These are phyloP conservation scores for Marmota monax DNA, from an alignment of 2,113 vertebrate species.

Conservation along the genomic window DNA sequence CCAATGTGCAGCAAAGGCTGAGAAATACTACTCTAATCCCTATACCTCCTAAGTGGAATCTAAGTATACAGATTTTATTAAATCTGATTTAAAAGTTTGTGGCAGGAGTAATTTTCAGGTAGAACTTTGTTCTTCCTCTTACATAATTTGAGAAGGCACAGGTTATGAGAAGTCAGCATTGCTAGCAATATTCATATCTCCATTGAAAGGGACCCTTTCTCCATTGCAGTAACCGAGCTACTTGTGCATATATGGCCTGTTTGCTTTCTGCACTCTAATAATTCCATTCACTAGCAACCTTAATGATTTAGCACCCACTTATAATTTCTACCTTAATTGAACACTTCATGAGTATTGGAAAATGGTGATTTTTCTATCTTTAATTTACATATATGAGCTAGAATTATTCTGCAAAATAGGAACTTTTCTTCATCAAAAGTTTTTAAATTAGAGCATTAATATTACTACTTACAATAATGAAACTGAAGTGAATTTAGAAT, in stretches of 20 bases:
- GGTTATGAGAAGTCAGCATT: rapidly evolving
- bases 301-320: neutral
- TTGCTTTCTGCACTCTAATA: neutral
- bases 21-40: neutral
- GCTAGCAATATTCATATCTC: neutral
- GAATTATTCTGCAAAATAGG: neutral
- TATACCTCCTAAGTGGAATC: neutral
- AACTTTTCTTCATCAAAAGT: neutral
- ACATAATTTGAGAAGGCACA: neutral
- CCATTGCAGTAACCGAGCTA: neutral
- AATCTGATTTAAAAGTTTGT: neutral
- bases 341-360: neutral
- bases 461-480: neutral
- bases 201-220: neutral
- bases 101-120: neutral
- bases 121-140: neutral
- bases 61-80: neutral
- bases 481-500: neutral
- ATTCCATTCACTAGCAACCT: neutral
- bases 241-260: neutral
- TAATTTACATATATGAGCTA: neutral
- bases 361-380: neutral
- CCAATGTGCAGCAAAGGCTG: rapidly evolving
- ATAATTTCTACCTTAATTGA: neutral
- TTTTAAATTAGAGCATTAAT: neutral